These are phyloP conservation scores for Lycodopsis pacificus DNA, from an alignment of 2,797 vertebrate genomes.

Conservation along the genomic window DNA sequence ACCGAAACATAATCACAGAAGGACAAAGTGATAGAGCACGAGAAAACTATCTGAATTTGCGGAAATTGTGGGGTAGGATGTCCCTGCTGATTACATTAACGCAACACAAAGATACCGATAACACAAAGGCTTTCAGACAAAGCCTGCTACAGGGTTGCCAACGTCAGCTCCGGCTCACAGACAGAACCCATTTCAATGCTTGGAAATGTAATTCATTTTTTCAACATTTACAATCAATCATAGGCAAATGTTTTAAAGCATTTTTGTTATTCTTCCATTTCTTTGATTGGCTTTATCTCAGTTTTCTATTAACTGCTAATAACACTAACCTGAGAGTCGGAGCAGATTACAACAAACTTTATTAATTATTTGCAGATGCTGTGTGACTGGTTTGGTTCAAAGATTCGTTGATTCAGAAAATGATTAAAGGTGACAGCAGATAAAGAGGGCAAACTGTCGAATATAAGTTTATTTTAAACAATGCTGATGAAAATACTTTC, in stretches of 20 bases:
- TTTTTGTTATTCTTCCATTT: slow-evolving; percentile 14
- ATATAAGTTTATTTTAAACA: slow-evolving; percentile 12
- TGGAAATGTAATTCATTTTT: neutral
- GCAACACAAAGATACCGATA: slow-evolving; percentile 16
- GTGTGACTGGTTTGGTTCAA: slow-evolving; percentile 15
- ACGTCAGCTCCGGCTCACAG: slow-evolving; percentile 15
- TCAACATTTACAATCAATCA: neutral
- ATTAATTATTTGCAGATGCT: slow-evolving; percentile 14
- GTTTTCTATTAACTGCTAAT: slow-evolving; percentile 1
- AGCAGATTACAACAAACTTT: neutral
- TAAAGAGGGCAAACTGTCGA: slow-evolving; percentile 2
- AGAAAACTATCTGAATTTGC: slow-evolving; percentile 48
- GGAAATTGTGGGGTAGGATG: slow-evolving; percentile 45
- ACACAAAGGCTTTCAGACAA: slow-evolving; percentile 21
- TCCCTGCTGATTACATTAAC: slow-evolving; percentile 42
- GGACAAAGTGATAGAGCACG: slow-evolving; percentile 19
- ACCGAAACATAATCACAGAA: slow-evolving; percentile 51
- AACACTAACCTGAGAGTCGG: neutral
- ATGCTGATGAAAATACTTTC: neutral
- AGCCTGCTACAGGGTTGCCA: slow-evolving; percentile 9
- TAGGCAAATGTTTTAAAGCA: neutral
- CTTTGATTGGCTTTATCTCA: neutral
- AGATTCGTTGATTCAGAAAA: neutral
- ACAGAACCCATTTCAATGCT: neutral
- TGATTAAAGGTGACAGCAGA: neutral